phyloP scores from a whole-genome alignment of 2,113 vertebrate genomes.

The Ivindomyrus marchei region DNA sequence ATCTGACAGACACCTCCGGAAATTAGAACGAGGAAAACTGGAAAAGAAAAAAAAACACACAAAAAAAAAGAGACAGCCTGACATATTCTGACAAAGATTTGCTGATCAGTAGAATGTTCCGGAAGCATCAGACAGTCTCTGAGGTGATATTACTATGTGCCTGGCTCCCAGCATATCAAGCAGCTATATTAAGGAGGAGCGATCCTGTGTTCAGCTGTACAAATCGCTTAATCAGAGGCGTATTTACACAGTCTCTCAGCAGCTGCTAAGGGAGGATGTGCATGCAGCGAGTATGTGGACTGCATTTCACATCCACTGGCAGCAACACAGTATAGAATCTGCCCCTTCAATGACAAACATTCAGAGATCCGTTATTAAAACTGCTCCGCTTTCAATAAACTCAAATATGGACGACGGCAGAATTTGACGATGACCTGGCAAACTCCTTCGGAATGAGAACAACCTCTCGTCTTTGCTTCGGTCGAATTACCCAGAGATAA shows the following conservation, averaged over 20 bases:
- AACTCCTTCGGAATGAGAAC: neutral
- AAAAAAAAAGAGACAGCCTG: neutral
- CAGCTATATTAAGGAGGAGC: neutral
- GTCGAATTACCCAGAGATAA: slow-evolving; percentile 5
- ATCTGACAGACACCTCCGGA: neutral
- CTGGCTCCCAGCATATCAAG: neutral
- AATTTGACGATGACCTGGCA: neutral
- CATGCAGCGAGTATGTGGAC: neutral
- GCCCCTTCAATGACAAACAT: neutral
- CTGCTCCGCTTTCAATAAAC: neutral
- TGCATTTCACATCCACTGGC: neutral
- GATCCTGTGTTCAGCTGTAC: neutral
- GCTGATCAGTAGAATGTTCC: neutral
- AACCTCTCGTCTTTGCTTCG: neutral
- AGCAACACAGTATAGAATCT: neutral
- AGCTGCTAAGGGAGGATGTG: neutral
- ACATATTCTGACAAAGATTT: neutral
- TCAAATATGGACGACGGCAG: neutral
- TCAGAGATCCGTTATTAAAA: neutral
- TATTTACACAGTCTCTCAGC: neutral
- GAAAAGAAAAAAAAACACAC: neutral
- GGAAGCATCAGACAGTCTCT: neutral
- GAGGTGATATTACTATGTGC: neutral
- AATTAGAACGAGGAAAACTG: neutral
- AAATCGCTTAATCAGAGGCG: neutral